Percentiles rank a stretch among this genome's conserved stretches.
These are phyloP conservation scores for Porites lutea DNA, from an alignment of 64 coral and sea anemone species.

Conservation along the genomic window DNA sequence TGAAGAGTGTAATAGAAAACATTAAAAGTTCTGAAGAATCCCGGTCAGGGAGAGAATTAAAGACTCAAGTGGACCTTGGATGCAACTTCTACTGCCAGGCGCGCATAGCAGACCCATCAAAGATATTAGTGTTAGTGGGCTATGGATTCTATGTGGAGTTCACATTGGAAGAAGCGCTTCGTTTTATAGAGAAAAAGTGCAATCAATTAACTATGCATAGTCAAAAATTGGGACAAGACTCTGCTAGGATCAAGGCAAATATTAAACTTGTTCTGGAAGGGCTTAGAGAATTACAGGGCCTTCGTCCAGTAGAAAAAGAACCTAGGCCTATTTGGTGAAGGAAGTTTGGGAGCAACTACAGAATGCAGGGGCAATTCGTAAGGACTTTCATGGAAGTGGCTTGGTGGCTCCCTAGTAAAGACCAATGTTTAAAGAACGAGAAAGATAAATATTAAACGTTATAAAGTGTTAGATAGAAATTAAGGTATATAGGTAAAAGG, in stretches of 20 bases:
- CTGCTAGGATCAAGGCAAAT: slow-evolving; percentile 91
- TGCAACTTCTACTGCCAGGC: slow-evolving; percentile 97
- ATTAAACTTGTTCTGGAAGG: slow-evolving; percentile 95
- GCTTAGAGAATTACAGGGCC: slow-evolving; percentile 80
- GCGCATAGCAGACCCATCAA: slow-evolving; percentile 81
- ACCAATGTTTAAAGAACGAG: background rate
- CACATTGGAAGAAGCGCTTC: slow-evolving; percentile 89
- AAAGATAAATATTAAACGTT: no score
- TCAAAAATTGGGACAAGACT: slow-evolving; percentile 82
- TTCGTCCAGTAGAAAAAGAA: slow-evolving; percentile 24
- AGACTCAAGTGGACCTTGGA: slow-evolving; percentile 91
- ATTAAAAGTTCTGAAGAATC: slow-evolving; percentile 70
- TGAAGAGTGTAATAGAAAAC: slow-evolving; percentile 84
- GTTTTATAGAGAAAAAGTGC: slow-evolving; percentile 93
- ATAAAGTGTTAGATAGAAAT: no score
- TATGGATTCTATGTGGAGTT: slow-evolving; percentile 98
- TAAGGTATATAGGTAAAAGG: no score
- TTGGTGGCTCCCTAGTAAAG: background rate
- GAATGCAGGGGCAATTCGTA: background rate
- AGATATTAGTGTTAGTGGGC: slow-evolving; percentile 90
- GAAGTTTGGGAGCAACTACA: background rate
- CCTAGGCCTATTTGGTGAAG: slow-evolving; percentile 8
- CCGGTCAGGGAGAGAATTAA: slow-evolving; percentile 64
- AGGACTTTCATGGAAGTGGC: background rate
- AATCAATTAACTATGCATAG: slow-evolving; percentile 65